Evolutionary conservation across 1,140 invertebrate species (phyloP), one percentile per base, ranked within the genome.

Genomic region (Micrasema longulum): DNA sequence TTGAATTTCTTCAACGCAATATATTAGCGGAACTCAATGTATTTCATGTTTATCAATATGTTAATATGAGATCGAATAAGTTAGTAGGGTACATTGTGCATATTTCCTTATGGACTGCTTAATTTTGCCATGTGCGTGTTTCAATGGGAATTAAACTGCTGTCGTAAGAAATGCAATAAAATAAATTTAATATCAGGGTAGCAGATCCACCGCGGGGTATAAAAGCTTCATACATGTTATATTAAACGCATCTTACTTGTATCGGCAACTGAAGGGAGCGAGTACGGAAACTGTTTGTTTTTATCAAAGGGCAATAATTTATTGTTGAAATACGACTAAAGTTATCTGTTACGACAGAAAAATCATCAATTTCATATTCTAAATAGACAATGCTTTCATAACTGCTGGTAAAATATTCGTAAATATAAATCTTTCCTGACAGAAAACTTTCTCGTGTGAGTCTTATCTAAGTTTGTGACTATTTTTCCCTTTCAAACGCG

Each of bases 111-210:
- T 60, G 14, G 55, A 60, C 55, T 60, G 55, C 55, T 60, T 60
- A 60, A 60, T 60, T 41, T 38, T 2, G 36, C 18, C 35, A 14
- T 41, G 55, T 60, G 65, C 65, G 65, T 68, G 65, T 53, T 50
- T 60, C 38, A 62, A 62, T 69, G 55, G 31, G 67, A 53, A 68
- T 68, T 69, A 48, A 60, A 60, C 52, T 62, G 67, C 60, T 69
- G 67, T 60, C 67, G 35, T 62, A 35, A 45, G 41, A 41, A 62
- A 69, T 36, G 55, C 47, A 69, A 69, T 62, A 69, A 47, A 69
- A 69, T 62, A 69, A 69, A 69, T 69, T 60, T 69, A 38, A 55
- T 69, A 69, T 50, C 53, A 48, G 67, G 67, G 53, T 69, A 50
- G 67, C 55, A 60, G 53, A 53, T 38, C 10, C 41, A 22, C 41